Base-by-base conservation (phyloP, 35 echinoderm and acorn worm genomes). In the Stichopus chloronotus region DNA sequence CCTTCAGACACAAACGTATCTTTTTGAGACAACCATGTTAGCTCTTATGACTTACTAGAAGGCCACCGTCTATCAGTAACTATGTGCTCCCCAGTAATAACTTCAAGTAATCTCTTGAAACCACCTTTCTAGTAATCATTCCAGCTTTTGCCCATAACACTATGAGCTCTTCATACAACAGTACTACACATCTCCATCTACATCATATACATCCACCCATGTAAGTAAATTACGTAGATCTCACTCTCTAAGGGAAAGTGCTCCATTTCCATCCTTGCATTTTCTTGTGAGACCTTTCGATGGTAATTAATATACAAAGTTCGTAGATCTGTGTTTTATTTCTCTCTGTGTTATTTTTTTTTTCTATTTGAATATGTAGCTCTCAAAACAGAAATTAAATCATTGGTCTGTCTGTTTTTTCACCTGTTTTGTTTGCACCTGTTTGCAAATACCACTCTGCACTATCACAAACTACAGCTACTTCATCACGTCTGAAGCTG, bases 1-100 rank as follows among this genome's bases (percentile, higher is more conserved):
- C 92, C 78, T 56, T 71, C 89, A 72, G 89, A 94, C 55, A 79
- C 71, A 89, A 94, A 94, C 25, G 89, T 94, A 84, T 16, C 91
- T 53, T 5, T 90, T 54, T n/a, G n/a, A 5, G 69, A 2, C 21
- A 90, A n/a, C 88, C 88, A 90, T 11, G 63, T 86, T 74, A 93
- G 19, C 11, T 81, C 92, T 69, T 87, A 60, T 52, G 92, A 30
- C 53, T 93, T 93, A 8, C 87, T 20, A 78, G 82, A 87, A 5
- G 92, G 92, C 83, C 80, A 87, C 16, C 88, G 52, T 55, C 81
- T 63, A 16, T 93, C 68, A 22, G 20, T 76, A 61, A 83, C 58
- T 86, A 81, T 87, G 5, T 93, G 78, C 9, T 87, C 68, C 21
- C 53, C 12, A 17, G 92, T 78, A 53, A 92, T 92, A 10, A 52